phyloP scores from a whole-genome alignment of 2,888 invertebrate species.

The Mycalesis mineus region DNA sequence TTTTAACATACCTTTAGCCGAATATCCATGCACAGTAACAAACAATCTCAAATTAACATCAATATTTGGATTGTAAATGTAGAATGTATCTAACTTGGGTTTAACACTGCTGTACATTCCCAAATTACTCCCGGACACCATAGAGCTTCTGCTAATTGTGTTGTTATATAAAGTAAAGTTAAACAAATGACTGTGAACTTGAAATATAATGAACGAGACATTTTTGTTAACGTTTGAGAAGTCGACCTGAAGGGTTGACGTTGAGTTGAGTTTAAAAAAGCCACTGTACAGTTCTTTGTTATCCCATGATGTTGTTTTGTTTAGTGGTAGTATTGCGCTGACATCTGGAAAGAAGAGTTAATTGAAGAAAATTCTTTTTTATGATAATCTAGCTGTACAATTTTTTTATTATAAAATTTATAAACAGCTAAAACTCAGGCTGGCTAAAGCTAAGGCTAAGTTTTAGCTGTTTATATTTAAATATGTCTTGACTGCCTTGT shows the following conservation, averaged over 20 bases:
- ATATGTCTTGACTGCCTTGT: no score
- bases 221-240: constrained; percentile 61
- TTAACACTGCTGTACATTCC: constrained; percentile 69
- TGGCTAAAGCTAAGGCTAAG: no score
- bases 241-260: constrained; percentile 51
- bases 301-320: constrained; percentile 40
- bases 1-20: constrained; percentile 57
- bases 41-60: constrained; percentile 51
- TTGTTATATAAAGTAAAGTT: constrained; percentile 77
- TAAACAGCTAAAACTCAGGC: no score
- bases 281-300: constrained; percentile 54
- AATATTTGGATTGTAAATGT: constrained; percentile 62
- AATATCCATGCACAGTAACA: constrained; percentile 76
- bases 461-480: no score
- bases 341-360: constrained; percentile 46
- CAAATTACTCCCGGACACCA: constrained; percentile 79
- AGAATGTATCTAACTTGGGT: constrained; percentile 47
- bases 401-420: no score
- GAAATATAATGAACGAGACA: constrained; percentile 79
- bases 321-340: constrained; percentile 49
- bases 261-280: constrained; percentile 42
- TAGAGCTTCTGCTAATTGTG: constrained; percentile 41
- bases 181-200: constrained; percentile 80
- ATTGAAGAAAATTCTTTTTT: no score
- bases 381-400: no score